phyloP scores from a whole-genome alignment of 2,888 invertebrate species.

The Parapristionchus giblindavisi region DNA sequence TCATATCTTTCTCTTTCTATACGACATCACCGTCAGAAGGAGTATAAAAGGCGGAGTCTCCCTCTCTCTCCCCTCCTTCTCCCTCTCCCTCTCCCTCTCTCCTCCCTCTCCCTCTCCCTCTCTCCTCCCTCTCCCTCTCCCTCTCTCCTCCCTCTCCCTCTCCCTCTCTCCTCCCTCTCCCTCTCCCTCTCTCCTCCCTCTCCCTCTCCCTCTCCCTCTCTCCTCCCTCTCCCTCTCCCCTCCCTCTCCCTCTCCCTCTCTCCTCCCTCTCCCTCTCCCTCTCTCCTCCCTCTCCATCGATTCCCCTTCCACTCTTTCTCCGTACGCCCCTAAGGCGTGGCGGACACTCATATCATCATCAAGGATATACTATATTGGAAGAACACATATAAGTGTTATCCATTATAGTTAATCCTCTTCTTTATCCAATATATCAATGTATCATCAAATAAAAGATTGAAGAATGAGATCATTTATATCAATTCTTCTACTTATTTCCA shows the following conservation, averaged over 20 bases:
- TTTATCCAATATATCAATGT: not conserved
- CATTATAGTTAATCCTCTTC: no score
- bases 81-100: slow-evolving; percentile 12
- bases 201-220: slow-evolving; percentile 2
- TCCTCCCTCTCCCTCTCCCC: not conserved
- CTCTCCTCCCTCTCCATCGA: no score
- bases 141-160: not conserved
- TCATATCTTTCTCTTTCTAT: slow-evolving; percentile 16
- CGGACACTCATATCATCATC: no score
- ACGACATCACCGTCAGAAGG: slow-evolving; percentile 4
- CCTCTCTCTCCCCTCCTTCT: slow-evolving; percentile 10
- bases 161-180: slow-evolving; percentile 17
- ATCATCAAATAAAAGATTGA: not conserved
- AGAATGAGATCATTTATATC: not conserved
- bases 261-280: slow-evolving; percentile 22
- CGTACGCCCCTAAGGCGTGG: no score
- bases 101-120: slow-evolving; percentile 21
- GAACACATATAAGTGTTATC: no score
- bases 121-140: slow-evolving; percentile 16
- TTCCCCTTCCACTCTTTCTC: no score
- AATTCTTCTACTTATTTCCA: slow-evolving; percentile 2
- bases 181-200: not conserved
- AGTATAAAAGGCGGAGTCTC: slow-evolving; percentile 16
- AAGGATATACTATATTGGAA: no score
- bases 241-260: slow-evolving; percentile 1